These are phyloP conservation scores for Hemicordylus capensis DNA, from an alignment of 2,113 vertebrate species.

Conservation along the genomic window DNA sequence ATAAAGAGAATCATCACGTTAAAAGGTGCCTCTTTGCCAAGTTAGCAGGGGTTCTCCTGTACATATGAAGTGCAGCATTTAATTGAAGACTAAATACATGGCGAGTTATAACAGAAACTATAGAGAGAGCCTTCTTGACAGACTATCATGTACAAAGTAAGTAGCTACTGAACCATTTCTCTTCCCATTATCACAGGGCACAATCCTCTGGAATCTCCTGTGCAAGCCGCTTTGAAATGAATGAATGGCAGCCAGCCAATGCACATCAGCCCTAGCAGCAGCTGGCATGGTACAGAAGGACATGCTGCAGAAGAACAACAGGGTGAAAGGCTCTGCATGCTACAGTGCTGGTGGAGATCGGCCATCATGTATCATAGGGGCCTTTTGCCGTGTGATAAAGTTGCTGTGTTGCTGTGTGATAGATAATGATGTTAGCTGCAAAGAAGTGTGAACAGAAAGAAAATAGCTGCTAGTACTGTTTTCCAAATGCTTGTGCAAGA, in stretches of 20 bases:
- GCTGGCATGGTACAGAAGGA: neutral
- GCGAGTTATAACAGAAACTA: constrained; percentile 30
- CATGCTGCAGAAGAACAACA: neutral
- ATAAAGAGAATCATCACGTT: too few species aligned
- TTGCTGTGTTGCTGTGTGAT: too few species aligned
- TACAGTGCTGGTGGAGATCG: neutral
- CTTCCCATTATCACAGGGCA: constrained; percentile 16
- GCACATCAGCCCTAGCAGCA: neutral
- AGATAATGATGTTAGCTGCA: too few species aligned
- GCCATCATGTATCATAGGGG: neutral
- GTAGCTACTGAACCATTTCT: constrained; percentile 37
- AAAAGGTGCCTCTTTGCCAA: too few species aligned
- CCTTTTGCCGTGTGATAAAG: neutral
- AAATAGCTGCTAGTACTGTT: too few species aligned
- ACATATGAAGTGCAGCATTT: constrained; percentile 48
- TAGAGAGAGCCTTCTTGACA: constrained; percentile 38
- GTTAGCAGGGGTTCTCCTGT: too few species aligned
- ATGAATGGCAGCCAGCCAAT: neutral
- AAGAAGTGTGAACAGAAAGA: too few species aligned
- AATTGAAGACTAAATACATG: constrained; percentile 22
- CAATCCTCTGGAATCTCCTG: neutral
- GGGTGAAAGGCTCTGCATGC: neutral
- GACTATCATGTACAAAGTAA: constrained; percentile 38
- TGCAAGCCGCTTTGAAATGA: neutral
- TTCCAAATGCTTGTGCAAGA: too few species aligned